These are phyloP conservation scores for Macroramphosus scolopax DNA, from an alignment of 2,797 vertebrate genomes.

Conservation along the genomic window DNA sequence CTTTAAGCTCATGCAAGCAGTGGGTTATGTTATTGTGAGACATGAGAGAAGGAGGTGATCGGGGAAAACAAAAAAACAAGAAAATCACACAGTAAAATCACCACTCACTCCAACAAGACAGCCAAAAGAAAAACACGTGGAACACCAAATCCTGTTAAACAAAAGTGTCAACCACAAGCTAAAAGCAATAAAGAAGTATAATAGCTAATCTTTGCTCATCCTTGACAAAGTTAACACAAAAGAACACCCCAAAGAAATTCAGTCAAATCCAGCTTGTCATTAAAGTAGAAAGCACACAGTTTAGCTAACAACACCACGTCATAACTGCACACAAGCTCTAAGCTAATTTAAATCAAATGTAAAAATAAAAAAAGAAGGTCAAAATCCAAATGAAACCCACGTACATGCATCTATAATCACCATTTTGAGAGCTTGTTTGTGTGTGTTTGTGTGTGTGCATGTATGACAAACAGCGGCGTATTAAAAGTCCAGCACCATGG, in stretches of 20 bases:
- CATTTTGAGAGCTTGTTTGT: conserved; percentile 97
- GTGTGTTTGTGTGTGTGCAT: conserved; percentile 93
- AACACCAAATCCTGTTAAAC: conserved; percentile 75
- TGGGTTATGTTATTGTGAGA: conserved; percentile 41
- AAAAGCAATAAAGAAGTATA: conserved; percentile 74
- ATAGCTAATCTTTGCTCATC: conserved; percentile 67
- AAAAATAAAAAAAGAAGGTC: conserved; percentile 57
- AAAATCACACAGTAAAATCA: conserved; percentile 70
- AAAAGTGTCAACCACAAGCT: conserved; percentile 80
- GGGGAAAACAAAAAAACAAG: conserved; percentile 14
- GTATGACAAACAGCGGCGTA: too few species aligned
- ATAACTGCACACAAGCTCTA: conserved; percentile 98
- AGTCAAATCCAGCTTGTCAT: conserved; percentile 81
- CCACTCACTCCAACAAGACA: conserved; percentile 73
- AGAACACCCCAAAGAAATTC: conserved; percentile 78
- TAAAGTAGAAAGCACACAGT: conserved; percentile 94
- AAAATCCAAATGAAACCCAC: conserved; percentile 82
- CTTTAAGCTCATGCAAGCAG: conserved; percentile 53
- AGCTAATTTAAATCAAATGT: conserved; percentile 82
- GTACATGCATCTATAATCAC: conserved; percentile 99
- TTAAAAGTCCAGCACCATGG: too few species aligned
- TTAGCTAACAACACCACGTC: conserved; percentile 99
- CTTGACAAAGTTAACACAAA: conserved; percentile 76
- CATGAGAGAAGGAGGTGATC: conserved; percentile 15
- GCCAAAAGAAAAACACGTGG: conserved; percentile 54